These are phyloP conservation scores for Endomychus coccineus DNA, from an alignment of 2,888 invertebrate species.

Conservation along the genomic window DNA sequence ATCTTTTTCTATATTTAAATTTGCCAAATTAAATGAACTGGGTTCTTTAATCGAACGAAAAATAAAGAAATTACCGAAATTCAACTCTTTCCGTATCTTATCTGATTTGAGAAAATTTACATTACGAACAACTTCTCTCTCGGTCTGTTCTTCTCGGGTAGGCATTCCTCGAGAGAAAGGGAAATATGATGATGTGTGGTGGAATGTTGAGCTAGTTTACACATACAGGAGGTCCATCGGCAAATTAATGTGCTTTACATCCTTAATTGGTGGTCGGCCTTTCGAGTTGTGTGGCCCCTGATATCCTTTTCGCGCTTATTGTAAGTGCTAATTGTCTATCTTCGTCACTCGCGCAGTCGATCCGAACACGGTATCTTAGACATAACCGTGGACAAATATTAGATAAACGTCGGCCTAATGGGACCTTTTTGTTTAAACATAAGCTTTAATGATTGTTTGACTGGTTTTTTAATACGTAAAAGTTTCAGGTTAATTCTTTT, in stretches of 20 bases:
- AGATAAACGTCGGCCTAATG: slow-evolving; percentile 43
- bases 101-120: neutral
- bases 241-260: slow-evolving; percentile 46
- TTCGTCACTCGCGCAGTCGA: slow-evolving; percentile 27
- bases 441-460: slow-evolving; percentile 39
- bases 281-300: slow-evolving; percentile 42
- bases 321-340: neutral
- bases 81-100: slow-evolving; percentile 11
- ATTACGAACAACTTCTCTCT: neutral
- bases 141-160: slow-evolving; percentile 4
- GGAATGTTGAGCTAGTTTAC: slow-evolving; percentile 26
- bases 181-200: neutral
- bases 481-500: too few species aligned
- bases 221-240: slow-evolving; percentile 41
- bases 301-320: slow-evolving; percentile 22
- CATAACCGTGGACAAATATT: slow-evolving; percentile 43
- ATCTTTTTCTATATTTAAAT: slow-evolving; percentile 15
- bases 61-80: too few species aligned
- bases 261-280: slow-evolving; percentile 42
- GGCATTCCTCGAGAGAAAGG: slow-evolving; percentile 10
- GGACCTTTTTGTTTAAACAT: slow-evolving; percentile 43
- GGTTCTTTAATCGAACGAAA: slow-evolving; percentile 14
- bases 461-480: slow-evolving; percentile 37
- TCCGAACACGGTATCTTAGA: slow-evolving; percentile 33
- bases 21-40: slow-evolving; percentile 17